Evolutionary conservation across 2,797 vertebrate species (phyloP).

Genomic region (Malacoctenus gilli): DNA sequence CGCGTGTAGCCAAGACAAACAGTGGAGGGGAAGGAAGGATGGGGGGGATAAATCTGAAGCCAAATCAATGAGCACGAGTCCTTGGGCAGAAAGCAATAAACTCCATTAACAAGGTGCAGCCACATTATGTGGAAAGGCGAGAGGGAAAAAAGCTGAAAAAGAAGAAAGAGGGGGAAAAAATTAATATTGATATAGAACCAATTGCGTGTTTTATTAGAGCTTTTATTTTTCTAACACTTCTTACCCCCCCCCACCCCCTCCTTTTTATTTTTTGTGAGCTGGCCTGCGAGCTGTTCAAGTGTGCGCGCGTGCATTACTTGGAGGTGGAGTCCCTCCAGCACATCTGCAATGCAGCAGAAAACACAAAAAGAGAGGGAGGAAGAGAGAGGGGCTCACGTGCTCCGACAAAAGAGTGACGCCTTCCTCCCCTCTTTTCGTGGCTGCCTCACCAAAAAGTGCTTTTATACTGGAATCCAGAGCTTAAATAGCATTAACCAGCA

Average conservation of each 20-base stretch:
- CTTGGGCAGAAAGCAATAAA: conserved; percentile 74
- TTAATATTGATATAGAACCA: conserved; percentile 62
- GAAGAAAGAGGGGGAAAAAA: conserved; percentile 19
- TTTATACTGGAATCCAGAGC: conserved; percentile 22
- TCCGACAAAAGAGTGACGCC: conserved; percentile 68
- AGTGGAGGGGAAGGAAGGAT: conserved; percentile 21
- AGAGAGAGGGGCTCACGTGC: conserved; percentile 60
- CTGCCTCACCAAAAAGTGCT: conserved; percentile 19
- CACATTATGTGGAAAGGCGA: conserved; percentile 54
- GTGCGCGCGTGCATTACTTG: conserved; percentile 61
- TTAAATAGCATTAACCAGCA: not conserved
- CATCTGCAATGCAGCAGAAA: conserved; percentile 87
- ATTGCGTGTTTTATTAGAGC: conserved; percentile 58
- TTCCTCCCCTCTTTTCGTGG: conserved; percentile 34
- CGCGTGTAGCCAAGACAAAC: conserved; percentile 37
- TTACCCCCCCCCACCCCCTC: not conserved
- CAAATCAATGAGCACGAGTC: conserved; percentile 68
- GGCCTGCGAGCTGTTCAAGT: conserved; percentile 33
- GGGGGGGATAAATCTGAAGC: conserved; percentile 63
- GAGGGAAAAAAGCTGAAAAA: not conserved
- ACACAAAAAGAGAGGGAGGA: conserved; percentile 64
- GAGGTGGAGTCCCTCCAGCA: conserved; percentile 79
- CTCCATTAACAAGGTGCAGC: conserved; percentile 72
- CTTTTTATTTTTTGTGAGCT: conserved; percentile 33
- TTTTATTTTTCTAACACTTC: conserved; percentile 67